Evolutionary conservation across 2,888 invertebrate species (phyloP).

Genomic region (Ectemnius continuus): DNA sequence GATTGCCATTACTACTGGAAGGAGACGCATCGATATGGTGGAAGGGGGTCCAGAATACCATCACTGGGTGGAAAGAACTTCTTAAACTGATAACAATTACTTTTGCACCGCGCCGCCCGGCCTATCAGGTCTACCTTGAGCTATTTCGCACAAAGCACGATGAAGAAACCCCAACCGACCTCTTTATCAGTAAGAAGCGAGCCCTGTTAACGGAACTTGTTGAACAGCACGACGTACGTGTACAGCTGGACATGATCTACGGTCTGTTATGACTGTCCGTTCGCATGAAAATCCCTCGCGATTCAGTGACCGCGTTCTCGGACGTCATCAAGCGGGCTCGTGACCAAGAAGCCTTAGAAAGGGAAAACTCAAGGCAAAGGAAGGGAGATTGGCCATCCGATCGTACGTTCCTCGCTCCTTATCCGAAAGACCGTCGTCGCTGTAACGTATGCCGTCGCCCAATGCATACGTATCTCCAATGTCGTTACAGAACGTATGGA

Average conservation of each 20-base stretch:
- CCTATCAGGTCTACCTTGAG: no score
- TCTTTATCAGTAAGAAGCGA: not conserved
- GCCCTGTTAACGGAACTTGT: constrained; percentile 2
- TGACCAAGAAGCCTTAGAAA: no score
- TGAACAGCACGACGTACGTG: not conserved
- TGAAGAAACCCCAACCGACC: not conserved
- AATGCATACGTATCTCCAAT: not conserved
- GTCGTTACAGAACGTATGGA: not conserved
- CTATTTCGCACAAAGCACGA: no score
- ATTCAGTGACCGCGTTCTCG: not conserved
- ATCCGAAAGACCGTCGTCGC: not conserved
- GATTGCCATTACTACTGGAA: not conserved
- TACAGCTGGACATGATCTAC: constrained; percentile 16
- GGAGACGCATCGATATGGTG: constrained; percentile 1
- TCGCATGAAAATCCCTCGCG: not conserved
- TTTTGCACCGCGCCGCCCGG: no score
- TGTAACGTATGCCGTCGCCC: constrained; percentile 9
- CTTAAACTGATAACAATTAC: no score
- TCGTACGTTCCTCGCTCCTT: not conserved
- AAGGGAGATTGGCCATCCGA: not conserved
- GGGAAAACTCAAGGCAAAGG: no score
- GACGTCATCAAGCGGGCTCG: no score
- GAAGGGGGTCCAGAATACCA: not conserved
- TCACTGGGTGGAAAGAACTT: not conserved
- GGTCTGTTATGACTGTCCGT: not conserved